Evolutionary conservation across 2,113 vertebrate species (phyloP).

Genomic region (Shinisaurus crocodilurus): DNA sequence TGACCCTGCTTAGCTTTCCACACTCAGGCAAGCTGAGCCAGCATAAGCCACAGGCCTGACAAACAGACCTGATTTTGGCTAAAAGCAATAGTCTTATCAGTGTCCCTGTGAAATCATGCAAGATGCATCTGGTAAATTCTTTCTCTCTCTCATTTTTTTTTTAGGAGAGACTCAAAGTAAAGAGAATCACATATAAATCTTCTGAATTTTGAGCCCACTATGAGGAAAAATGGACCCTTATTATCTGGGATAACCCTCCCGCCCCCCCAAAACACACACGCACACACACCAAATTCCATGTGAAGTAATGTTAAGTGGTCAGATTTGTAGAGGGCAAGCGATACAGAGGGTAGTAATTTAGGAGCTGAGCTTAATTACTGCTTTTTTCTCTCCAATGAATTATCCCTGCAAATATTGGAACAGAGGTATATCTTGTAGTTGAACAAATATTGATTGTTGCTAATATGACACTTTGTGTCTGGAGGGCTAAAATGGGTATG

Average conservation of each 20-base stretch:
- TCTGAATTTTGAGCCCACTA: neutral
- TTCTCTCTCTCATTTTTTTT: neutral
- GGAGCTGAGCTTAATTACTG: conserved; percentile 7
- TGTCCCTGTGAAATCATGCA: no score
- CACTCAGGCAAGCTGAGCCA: no score
- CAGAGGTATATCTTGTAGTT: neutral
- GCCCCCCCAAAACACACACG: neutral
- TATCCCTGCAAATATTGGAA: conserved; percentile 19
- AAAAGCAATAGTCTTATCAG: no score
- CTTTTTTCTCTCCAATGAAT: neutral
- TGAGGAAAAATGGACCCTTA: neutral
- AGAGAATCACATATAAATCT: no score
- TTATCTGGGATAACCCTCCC: neutral
- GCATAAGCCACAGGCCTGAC: no score
- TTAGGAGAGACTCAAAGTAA: neutral
- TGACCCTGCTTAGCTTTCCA: no score
- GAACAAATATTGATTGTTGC: conserved; percentile 10
- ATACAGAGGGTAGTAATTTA: neutral
- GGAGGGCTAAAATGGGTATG: neutral
- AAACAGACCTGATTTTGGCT: conserved; percentile 38
- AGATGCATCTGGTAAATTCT: neutral
- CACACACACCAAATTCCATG: neutral
- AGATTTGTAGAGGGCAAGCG: neutral
- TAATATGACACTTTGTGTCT: neutral
- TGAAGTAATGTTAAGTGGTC: conserved; percentile 22